Evolutionary conservation across 2,888 invertebrate species (phyloP).

Genomic region (Brenthis hecate): DNA sequence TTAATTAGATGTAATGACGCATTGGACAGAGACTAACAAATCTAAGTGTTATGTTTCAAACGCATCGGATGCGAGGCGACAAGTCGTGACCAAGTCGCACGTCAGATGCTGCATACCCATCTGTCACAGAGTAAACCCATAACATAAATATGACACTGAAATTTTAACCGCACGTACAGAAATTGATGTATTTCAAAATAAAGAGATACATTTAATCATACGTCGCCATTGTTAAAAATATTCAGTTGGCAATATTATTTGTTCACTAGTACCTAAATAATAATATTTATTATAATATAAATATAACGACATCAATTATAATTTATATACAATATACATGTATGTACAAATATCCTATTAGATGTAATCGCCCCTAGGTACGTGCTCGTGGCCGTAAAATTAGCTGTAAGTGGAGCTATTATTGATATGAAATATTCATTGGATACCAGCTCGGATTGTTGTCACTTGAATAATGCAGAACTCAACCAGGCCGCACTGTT

Average conservation of each 20-base stretch:
- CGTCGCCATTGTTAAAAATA: no score
- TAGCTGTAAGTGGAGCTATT: conserved; percentile 61
- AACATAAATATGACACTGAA: conserved; percentile 46
- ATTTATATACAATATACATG: background rate
- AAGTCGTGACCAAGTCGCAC: conserved; percentile 68
- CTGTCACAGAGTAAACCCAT: conserved; percentile 59
- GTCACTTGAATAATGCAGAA: conserved; percentile 72
- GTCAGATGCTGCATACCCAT: conserved; percentile 48
- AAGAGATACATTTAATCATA: background rate
- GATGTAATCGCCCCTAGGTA: conserved; percentile 39
- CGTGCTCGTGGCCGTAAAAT: conserved; percentile 54
- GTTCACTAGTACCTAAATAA: background rate
- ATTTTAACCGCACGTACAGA: conserved; percentile 21
- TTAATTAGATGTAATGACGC: conserved; percentile 47
- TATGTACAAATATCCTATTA: conserved; percentile 35
- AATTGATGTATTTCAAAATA: background rate
- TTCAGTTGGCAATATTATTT: no score
- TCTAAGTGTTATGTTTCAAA: conserved; percentile 63
- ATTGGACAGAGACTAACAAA: conserved; percentile 37
- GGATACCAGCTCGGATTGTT: conserved; percentile 69
- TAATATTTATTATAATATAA: background rate
- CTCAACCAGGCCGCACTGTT: conserved; percentile 68
- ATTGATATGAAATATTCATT: conserved; percentile 75
- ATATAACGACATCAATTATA: conserved; percentile 3
- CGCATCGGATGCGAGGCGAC: conserved; percentile 60